Evolutionary conservation across 2,113 vertebrate species (phyloP).

Genomic region (Sus scrofa): T2T-Sscrofa CM000818.6:2693001-2693500

Average conservation of each 20-base stretch:
- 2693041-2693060: not conserved
- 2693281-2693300: constrained; percentile 42
- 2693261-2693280: not conserved
- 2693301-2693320: constrained; percentile 1
- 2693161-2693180: not conserved
- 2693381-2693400: not conserved
- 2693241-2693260: not conserved
- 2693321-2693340: not conserved
- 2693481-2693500: not conserved
- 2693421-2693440: not conserved
- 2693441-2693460: constrained; percentile 18
- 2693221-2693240: not conserved
- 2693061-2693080: not conserved
- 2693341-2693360: not conserved
- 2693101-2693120: not conserved
- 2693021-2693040: not conserved
- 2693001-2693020: not conserved
- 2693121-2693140: not conserved
- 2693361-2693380: constrained; percentile 38
- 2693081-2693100: not conserved
- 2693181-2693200: not conserved
- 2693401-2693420: too few species aligned
- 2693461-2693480: not conserved
- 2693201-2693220: not conserved
- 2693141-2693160: not conserved